Evolutionary conservation across 92 coral and sea anemone species (phyloP), one percentile per base, ranked within the genome.

Genomic region (Scolanthus callimorphus): DNA sequence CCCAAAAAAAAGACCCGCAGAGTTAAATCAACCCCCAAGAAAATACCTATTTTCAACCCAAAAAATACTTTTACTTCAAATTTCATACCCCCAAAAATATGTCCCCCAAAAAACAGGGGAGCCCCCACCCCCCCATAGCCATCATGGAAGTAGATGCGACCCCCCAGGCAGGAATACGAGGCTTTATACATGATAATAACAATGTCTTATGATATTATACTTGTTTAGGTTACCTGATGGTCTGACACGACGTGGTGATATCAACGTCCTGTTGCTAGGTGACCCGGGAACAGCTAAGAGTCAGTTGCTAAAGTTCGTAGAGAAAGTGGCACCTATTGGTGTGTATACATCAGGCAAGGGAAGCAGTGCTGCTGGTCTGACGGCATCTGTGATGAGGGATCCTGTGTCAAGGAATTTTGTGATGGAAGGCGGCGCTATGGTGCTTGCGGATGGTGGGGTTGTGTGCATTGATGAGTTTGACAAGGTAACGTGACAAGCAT

Each of bases 361-460:
- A 17, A 89, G 97, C 63, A 89, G 97, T 78, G 99, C 97, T 2
- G 99, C 97, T 28, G 99, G 99, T 3, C 65, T 94, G 63, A 94
- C 99, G 0, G 99, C 99, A 51, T 89, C 99, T 17, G 99, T 94
- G 39, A 94, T 85, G 77, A 86, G 91, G 64, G 99, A 94, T 54
- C 99, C 99, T 21, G 90, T 80, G 19, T 89, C 97, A 20, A 85
- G 99, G 27, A 94, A 86, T 63, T 94, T 89, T 55, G 87, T 89
- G 51, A 94, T 94, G 99, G 99, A 94, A 51, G 99, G 97, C 4
- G 99, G 99, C 22, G 99, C 99, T 1, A 94, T 94, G 99, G 99
- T 94, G 25, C 63, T 94, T 31, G 99, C 99, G 8, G 99, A 94
- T 85, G 97, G 99, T 37, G 99, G 99, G 31, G 97, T 94, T 39